phyloP scores from a whole-genome alignment of 2,797 vertebrate genomes.

The Neosilurus hyrtlii region DNA sequence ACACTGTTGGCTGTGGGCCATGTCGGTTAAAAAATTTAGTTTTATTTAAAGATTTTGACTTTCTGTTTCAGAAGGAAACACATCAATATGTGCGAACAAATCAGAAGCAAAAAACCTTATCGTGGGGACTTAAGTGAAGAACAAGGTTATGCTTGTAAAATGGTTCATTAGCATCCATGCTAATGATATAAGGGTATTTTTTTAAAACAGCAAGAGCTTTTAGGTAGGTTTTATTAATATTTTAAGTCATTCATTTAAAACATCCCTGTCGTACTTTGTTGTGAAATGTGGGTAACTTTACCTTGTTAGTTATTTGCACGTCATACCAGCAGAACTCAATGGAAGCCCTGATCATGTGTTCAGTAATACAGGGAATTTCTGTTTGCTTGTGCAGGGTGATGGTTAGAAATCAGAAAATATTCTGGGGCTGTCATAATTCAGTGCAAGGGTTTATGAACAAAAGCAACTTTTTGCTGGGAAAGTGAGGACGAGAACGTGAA shows the following conservation, averaged over 20 bases:
- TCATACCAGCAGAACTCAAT: background rate
- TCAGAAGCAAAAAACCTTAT: background rate
- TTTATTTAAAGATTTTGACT: background rate
- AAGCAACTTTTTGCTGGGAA: too few species aligned
- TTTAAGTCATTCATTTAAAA: background rate
- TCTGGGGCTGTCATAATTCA: background rate
- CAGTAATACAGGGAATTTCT: background rate
- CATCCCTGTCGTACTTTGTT: too few species aligned
- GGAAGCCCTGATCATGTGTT: background rate
- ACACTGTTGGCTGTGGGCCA: background rate
- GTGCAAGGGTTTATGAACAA: background rate
- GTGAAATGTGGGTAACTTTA: background rate
- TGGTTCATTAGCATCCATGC: background rate
- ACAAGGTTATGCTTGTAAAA: background rate
- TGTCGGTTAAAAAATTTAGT: background rate
- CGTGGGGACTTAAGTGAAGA: background rate
- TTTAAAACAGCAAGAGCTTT: background rate
- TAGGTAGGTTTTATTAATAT: background rate
- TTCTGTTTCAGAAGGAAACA: background rate
- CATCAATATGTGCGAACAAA: background rate
- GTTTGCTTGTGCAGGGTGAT: background rate
- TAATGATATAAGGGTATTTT: too few species aligned
- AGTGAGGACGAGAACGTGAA: background rate
- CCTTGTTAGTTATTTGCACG: background rate
- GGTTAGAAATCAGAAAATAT: background rate